Evolutionary conservation across 2,797 vertebrate genomes (phyloP).

Genomic region (Onychomys arenicola): DNA sequence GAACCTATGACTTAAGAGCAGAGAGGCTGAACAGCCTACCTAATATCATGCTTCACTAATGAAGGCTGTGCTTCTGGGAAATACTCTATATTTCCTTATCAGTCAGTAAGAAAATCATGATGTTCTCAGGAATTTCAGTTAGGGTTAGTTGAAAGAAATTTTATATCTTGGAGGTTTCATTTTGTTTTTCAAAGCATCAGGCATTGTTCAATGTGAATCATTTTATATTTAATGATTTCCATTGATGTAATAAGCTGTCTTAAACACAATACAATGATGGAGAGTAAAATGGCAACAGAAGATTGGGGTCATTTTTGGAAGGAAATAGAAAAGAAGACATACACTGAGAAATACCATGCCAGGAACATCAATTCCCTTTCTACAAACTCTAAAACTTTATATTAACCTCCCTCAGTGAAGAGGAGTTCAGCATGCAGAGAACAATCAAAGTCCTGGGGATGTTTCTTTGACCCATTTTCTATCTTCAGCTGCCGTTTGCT

Average conservation of each 20-base stretch:
- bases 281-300: background rate
- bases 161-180: background rate
- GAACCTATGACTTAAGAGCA: background rate
- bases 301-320: rapidly evolving
- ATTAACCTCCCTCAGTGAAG: background rate
- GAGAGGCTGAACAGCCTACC: background rate
- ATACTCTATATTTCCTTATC: background rate
- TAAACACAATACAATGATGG: background rate
- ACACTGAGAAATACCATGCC: rapidly evolving
- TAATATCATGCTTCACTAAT: background rate
- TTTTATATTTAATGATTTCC: background rate
- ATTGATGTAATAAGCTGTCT: background rate
- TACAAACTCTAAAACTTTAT: background rate
- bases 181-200: background rate
- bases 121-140: background rate
- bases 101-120: background rate
- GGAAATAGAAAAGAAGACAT: background rate
- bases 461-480: constrained; percentile 6
- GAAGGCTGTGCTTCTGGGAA: background rate
- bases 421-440: background rate
- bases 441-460: background rate
- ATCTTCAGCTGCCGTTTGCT: constrained; percentile 48
- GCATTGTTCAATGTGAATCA: background rate
- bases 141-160: background rate
- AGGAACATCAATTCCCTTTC: background rate